Base-by-base conservation (phyloP, 2,888 invertebrate species). In the Phrixothrix hirtus region DNA sequence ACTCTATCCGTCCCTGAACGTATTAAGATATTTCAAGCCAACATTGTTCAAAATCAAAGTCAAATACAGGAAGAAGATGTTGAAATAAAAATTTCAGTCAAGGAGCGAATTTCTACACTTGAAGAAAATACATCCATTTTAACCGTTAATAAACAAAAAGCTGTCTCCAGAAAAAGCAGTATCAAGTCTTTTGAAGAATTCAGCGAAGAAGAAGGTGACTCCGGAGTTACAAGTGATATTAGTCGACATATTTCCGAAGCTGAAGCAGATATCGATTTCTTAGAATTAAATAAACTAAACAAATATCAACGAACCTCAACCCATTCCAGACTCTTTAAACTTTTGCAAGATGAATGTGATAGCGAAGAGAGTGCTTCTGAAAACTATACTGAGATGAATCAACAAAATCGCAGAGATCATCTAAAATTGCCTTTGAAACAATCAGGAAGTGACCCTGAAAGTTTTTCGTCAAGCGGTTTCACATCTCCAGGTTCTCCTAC, bases 221-320 rank as follows among this genome's bases (percentile, higher is more conserved):
- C 87, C 0, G 87, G 87, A 0, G 86, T 87, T 0, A 86, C 85
- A 0, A 82, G 82, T 0, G 87, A 87, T 67, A 80, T 86, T 75
- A 86, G 85, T 60, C 77, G 84, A 43, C 83, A 83, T 55, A 80
- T 85, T 55, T 86, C 86, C 0, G 86, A 85, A 63, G 81, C 79
- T 1, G 85, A 85, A 57, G 82, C 81, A 0, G 85, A 85, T 63
- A 78, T 81, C 0, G 86, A 86, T 52, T 83, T 82, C 60, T 79
- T 79, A 1, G 82, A 84, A 57, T 66, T 81, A 13, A 78, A 77
- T 26, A 84, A 82, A 62, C 76, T 81, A 67, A 80, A 79, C 7
- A 78, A 81, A 49, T 88, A 85, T 67, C 83, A 86, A 69, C 77
- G 88, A 41, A 86, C 87, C 1, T 83, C 86, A 26, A 88, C 88